A percentile compares a stretch with the other conserved stretches of the same genome.
phyloP scores from a whole-genome alignment of 2,113 vertebrate genomes.

The Brachionichthys hirsutus region DNA sequence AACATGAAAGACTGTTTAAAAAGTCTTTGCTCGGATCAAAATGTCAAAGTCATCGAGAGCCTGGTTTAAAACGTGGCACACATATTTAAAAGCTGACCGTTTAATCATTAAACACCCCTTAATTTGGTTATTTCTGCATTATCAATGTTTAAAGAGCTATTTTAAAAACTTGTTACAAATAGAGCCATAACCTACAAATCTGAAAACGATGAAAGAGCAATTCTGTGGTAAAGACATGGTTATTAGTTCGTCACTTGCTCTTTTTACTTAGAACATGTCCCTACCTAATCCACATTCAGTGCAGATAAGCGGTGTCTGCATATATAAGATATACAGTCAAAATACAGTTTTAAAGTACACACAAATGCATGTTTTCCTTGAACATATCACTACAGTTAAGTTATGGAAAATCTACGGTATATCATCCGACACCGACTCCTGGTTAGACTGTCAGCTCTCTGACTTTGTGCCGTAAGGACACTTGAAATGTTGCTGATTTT shows the following conservation, averaged over 20 bases:
- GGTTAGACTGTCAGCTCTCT: constrained; percentile 16
- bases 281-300: constrained; percentile 9
- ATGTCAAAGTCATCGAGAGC: constrained; percentile 1
- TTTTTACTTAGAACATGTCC: constrained; percentile 3
- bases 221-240: not conserved
- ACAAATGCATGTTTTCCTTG: constrained; percentile 10
- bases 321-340: constrained; percentile 8
- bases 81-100: not conserved
- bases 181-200: too few relatives aligned
- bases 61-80: not conserved
- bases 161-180: too few relatives aligned
- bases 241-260: not conserved
- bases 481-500: not conserved
- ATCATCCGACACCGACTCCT: constrained; percentile 1
- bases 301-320: constrained; percentile 8
- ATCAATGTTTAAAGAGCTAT: not conserved
- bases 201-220: not conserved
- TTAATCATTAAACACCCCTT: not conserved
- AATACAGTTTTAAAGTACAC: not conserved
- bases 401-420: not conserved
- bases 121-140: not conserved
- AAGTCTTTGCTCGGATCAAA: not conserved
- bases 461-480: constrained; percentile 20
- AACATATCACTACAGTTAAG: constrained; percentile 15
- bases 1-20: not conserved